Conservation (phyloP, 2,888 invertebrate genomes). For the Leucoma salicis region DNA sequence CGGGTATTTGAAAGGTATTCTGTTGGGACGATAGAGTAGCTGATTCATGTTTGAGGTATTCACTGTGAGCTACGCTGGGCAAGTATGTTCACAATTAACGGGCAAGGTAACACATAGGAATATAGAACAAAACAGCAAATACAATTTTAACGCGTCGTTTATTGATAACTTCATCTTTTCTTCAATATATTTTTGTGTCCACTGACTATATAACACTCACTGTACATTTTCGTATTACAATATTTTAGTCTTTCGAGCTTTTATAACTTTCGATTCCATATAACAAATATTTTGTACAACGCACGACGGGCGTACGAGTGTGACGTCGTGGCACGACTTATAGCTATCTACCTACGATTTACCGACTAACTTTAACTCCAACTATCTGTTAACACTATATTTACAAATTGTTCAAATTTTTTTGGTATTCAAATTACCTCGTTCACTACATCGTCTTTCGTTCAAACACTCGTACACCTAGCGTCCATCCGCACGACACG, state of each 20-base stretch:
- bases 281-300: slow-evolving; percentile 82
- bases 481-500: slow-evolving; percentile 67
- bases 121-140: slow-evolving; percentile 71
- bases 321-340: slow-evolving; percentile 77
- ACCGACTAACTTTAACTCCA: slow-evolving; percentile 67
- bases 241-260: slow-evolving; percentile 78
- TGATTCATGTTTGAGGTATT: neutral
- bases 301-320: slow-evolving; percentile 73
- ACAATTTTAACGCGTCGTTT: slow-evolving; percentile 79
- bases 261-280: slow-evolving; percentile 76
- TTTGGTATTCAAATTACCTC: slow-evolving; percentile 81
- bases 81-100: neutral
- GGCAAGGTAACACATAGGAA: slow-evolving; percentile 43
- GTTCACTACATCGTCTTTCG: slow-evolving; percentile 68
- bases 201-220: slow-evolving; percentile 83
- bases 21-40: slow-evolving; percentile 9
- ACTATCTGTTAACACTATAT: slow-evolving; percentile 75
- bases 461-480: slow-evolving; percentile 53
- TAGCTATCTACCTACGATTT: slow-evolving; percentile 70
- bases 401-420: slow-evolving; percentile 81
- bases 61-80: neutral
- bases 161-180: slow-evolving; percentile 79
- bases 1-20: slow-evolving; percentile 15
- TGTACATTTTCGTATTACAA: slow-evolving; percentile 82
- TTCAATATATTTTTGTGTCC: slow-evolving; percentile 82